phyloP scores from a whole-genome alignment of 1,140 invertebrate species.

The Zaprionus gabonicus region DNA sequence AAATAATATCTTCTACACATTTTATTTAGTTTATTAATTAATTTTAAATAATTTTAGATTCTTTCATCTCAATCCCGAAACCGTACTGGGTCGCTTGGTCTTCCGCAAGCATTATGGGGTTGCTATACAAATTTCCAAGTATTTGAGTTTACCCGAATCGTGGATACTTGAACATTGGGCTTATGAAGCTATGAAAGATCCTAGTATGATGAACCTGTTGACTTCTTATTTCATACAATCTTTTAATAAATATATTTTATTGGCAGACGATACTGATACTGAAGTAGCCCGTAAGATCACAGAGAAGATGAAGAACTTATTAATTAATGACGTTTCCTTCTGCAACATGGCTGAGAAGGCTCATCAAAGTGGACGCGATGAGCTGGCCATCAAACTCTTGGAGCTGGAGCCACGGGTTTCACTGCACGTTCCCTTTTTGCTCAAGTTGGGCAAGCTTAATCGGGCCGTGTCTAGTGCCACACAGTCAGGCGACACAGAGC shows the following conservation, averaged over 20 bases:
- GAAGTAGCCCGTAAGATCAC: constrained; percentile 95
- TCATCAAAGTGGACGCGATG: constrained; percentile 92
- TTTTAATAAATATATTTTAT: neutral
- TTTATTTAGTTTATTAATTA: no score
- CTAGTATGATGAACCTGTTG: constrained; percentile 48
- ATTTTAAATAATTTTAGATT: constrained; percentile 86
- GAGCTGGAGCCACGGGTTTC: constrained; percentile 95
- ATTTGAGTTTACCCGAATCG: constrained; percentile 94
- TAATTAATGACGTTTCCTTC: constrained; percentile 94
- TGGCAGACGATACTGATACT: constrained; percentile 92
- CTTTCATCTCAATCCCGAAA: constrained; percentile 90
- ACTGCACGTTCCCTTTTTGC: constrained; percentile 94
- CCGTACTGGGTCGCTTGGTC: constrained; percentile 95
- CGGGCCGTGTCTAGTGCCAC: constrained; percentile 95
- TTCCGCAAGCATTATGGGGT: constrained; percentile 94
- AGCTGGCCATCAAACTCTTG: constrained; percentile 95
- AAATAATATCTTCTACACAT: neutral
- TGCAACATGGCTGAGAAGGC: constrained; percentile 97
- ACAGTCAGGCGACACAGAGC: constrained; percentile 97
- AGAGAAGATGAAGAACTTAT: constrained; percentile 92
- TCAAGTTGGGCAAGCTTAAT: constrained; percentile 92
- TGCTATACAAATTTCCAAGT: constrained; percentile 95
- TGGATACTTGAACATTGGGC: constrained; percentile 98
- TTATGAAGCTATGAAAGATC: constrained; percentile 90
- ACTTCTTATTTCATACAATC: neutral